phyloP scores from a whole-genome alignment of 2,797 vertebrate species.

The Limnodromus scolopaceus region DNA sequence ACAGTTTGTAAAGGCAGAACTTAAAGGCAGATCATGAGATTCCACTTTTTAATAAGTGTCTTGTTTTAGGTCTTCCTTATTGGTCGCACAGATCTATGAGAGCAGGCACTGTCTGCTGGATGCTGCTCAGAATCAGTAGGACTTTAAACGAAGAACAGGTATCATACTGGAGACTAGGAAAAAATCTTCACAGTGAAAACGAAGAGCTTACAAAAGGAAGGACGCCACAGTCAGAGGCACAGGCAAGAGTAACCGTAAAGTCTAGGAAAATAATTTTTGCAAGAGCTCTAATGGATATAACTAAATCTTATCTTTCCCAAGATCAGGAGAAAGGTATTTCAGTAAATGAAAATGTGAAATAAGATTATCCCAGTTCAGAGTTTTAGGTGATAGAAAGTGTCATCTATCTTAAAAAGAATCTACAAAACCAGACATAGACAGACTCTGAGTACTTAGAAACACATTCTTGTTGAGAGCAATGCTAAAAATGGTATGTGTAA shows the following conservation, averaged over 20 bases:
- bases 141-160: background rate
- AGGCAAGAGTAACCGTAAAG: background rate
- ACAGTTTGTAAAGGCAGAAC: background rate
- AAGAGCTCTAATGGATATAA: background rate
- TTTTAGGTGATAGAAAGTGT: background rate
- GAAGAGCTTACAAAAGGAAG: background rate
- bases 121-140: background rate
- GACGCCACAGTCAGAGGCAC: fast-evolving
- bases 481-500: background rate
- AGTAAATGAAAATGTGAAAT: background rate
- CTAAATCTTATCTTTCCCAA: background rate
- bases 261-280: background rate
- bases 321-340: background rate
- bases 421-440: background rate
- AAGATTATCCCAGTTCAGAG: background rate
- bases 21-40: background rate
- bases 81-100: background rate
- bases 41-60: background rate
- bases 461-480: background rate
- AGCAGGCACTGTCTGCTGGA: background rate
- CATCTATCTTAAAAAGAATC: background rate
- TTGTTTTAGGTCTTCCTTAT: background rate
- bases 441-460: background rate
- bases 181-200: background rate
- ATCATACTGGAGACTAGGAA: background rate